phyloP scores from a whole-genome alignment of 2,888 invertebrate species.

The Trichogramma evanescens region DNA sequence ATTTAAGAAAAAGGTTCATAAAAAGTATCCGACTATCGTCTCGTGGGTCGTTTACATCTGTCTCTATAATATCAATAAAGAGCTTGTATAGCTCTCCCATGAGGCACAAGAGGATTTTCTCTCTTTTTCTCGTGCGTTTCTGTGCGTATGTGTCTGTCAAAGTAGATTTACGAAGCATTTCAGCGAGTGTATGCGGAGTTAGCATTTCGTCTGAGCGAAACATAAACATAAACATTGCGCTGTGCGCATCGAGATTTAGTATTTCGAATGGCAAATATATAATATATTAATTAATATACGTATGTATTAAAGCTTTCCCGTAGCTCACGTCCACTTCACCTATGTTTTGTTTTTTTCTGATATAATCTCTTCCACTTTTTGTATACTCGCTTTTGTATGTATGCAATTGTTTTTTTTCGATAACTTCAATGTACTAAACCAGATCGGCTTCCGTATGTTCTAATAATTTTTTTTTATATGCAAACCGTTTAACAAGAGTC shows the following conservation, averaged over 20 bases:
- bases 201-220: too few species aligned
- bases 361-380: background rate
- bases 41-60: conserved; percentile 11
- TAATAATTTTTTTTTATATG: too few species aligned
- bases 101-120: conserved; percentile 12
- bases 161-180: conserved; percentile 22
- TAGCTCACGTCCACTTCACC: background rate
- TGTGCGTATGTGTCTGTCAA: conserved; percentile 5
- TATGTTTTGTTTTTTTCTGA: background rate
- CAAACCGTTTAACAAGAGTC: too few species aligned
- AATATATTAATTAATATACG: too few species aligned
- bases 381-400: background rate
- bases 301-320: background rate
- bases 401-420: too few species aligned
- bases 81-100: conserved; percentile 10
- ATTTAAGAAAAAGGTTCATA: too few species aligned
- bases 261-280: conserved; percentile 12
- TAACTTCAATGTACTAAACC: too few species aligned
- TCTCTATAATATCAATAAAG: conserved; percentile 16
- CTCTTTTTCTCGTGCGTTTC: background rate
- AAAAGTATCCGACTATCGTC: background rate
- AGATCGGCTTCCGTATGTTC: too few species aligned
- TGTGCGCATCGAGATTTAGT: conserved; percentile 3
- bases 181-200: background rate
- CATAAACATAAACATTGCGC: background rate